These are phyloP conservation scores for Cyprinodon tularosa DNA, from an alignment of 2,113 vertebrate species.

Conservation along the genomic window DNA sequence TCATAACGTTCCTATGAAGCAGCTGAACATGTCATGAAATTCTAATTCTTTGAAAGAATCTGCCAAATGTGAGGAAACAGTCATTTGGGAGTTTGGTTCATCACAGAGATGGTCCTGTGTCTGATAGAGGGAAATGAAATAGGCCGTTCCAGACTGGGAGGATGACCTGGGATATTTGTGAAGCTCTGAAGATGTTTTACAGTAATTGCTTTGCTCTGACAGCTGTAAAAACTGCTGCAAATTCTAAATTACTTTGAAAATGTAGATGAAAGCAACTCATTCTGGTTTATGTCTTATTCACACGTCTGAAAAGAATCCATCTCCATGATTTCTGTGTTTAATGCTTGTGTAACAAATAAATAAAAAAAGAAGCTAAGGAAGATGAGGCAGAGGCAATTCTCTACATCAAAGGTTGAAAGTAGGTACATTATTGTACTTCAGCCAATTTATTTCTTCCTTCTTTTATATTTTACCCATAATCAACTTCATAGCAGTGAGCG, in stretches of 20 bases:
- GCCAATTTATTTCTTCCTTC: too few species aligned
- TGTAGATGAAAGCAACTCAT: not conserved
- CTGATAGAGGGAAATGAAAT: not conserved
- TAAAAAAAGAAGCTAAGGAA: not conserved
- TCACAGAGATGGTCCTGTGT: not conserved
- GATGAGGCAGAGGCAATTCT: not conserved
- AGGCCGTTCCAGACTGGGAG: not conserved
- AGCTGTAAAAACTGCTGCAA: not conserved
- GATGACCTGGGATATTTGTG: not conserved
- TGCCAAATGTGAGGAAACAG: not conserved
- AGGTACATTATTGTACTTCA: too few species aligned
- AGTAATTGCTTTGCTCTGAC: not conserved
- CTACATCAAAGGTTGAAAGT: too few species aligned
- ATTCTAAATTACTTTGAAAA: not conserved
- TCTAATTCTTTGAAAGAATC: too few species aligned
- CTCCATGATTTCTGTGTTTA: not conserved
- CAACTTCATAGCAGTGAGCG: too few species aligned
- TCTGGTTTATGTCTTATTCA: not conserved
- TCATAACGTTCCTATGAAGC: not conserved
- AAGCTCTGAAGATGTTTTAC: conserved; percentile 1
- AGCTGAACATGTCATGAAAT: not conserved
- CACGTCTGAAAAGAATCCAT: not conserved
- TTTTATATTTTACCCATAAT: too few species aligned
- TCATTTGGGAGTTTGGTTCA: not conserved
- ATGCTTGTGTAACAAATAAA: not conserved